phyloP scores from a whole-genome alignment of 1,140 invertebrate species.

The Hirudo medicinalis region DNA sequence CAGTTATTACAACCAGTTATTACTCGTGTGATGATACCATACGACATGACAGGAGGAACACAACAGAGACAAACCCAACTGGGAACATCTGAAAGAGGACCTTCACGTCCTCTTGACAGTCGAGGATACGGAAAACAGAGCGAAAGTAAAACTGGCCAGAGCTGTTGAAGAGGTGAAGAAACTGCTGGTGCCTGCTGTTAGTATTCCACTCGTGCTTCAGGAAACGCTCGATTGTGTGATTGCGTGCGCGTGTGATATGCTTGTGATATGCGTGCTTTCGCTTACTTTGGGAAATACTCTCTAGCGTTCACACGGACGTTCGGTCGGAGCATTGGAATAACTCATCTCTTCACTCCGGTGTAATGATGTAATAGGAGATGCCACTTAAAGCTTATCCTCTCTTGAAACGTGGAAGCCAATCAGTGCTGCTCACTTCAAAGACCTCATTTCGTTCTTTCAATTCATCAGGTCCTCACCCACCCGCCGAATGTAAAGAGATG shows the following conservation, averaged over 20 bases:
- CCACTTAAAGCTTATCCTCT: too few relatives aligned
- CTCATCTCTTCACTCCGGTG: too few relatives aligned
- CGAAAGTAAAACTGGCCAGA: conserved; percentile 77
- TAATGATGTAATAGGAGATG: too few relatives aligned
- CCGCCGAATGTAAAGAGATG: too few relatives aligned
- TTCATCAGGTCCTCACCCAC: too few relatives aligned
- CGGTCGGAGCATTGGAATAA: too few relatives aligned
- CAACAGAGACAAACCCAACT: conserved; percentile 96
- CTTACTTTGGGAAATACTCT: background rate
- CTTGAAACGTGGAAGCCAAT: too few relatives aligned
- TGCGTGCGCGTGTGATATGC: background rate
- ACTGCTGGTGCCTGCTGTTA: conserved; percentile 57
- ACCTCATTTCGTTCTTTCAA: too few relatives aligned
- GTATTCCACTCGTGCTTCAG: conserved; percentile 26
- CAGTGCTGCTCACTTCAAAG: too few relatives aligned
- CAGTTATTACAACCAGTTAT: too few relatives aligned
- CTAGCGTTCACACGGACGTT: too few relatives aligned
- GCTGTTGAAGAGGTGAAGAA: conserved; percentile 96
- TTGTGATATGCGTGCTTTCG: conserved; percentile 1
- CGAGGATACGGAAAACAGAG: conserved; percentile 93
- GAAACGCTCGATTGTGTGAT: background rate
- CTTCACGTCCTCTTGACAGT: conserved; percentile 94
- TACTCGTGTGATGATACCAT: too few relatives aligned
- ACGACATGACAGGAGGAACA: conserved; percentile 67
- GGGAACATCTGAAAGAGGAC: conserved; percentile 97